Evolutionary conservation across 2,888 invertebrate genomes (phyloP), one percentile per base, ranked within the genome.

Genomic region (Drosophila nigritarsus): DNA sequence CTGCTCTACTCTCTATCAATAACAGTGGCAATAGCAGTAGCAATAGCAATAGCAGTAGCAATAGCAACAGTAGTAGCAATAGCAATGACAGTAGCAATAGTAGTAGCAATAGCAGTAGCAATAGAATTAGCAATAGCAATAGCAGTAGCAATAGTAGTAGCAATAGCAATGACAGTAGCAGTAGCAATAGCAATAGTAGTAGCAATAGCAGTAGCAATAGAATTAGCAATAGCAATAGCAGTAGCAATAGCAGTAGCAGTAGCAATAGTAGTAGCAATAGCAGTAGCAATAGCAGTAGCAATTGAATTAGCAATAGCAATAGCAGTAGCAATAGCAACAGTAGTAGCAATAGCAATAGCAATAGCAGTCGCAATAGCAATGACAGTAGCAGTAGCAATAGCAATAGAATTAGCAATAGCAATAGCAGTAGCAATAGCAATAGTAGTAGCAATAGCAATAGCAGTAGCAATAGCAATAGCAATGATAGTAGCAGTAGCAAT

Each of bases 401-500:
- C 1, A n/a, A 2, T 8, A 36, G 7, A 0, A n/a, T 4, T 38
- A 18, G 4, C 0, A 4, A 3, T 18, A 18, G 7, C 36, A 38
- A 0, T 38, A n/a, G 9, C 9, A 40, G 0, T n/a, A 9, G 2
- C 2, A n/a, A 0, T 9, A 18, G 2, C 18, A 9, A 0, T n/a
- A 40, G 18, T 7, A 36, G 0, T 38, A 38, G 1, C 7, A 36
- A 0, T 36, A 18, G 36, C 5, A n/a, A 2, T n/a, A 40, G 40
- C n/a, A 42, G 11, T 42, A 13, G 6, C 42, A 42, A n/a, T n/a
- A n/a, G n/a, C 8, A 18, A 2, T 8, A 3, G 2, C 0, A 15
- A 0, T 36, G n/a, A n/a, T n/a, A n/a, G n/a, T n/a, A 36, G 36
- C 3, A 36, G 0, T 15, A 36, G 15, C 3, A 36, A 24, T 24